These are phyloP conservation scores for Phengaris arion DNA, from an alignment of 2,888 invertebrate species.

Conservation along the genomic window DNA sequence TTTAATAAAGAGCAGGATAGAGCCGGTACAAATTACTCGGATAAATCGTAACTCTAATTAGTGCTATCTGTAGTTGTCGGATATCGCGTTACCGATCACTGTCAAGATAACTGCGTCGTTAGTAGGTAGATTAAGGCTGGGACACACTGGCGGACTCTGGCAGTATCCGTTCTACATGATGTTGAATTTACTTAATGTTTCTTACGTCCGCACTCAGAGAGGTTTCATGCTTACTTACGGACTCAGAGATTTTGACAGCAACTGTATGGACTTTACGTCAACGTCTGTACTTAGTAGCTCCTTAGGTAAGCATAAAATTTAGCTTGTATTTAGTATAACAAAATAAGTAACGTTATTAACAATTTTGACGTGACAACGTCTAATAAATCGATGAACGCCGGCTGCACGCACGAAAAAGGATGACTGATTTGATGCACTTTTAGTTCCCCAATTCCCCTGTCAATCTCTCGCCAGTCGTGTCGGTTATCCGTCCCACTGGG, in stretches of 20 bases:
- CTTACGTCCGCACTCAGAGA: no score
- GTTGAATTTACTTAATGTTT: background rate
- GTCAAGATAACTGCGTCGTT: constrained; percentile 31
- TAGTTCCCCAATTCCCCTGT: no score
- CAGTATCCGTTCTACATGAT: background rate
- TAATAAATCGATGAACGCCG: no score
- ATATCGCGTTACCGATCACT: constrained; percentile 42
- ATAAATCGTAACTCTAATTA: constrained; percentile 44
- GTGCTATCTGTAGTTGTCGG: constrained; percentile 31
- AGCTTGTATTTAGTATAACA: background rate
- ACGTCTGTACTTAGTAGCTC: no score
- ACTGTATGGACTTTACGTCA: no score
- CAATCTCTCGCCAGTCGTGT: no score
- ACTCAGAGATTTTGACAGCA: no score
- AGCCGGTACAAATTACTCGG: constrained; percentile 29
- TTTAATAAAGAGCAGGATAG: constrained; percentile 25
- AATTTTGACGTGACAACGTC: background rate
- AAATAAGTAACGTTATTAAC: background rate
- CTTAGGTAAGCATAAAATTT: no score
- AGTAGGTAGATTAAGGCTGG: constrained; percentile 1
- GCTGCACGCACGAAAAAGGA: no score
- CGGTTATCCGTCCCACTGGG: no score
- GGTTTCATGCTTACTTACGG: no score
- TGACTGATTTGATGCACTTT: no score
- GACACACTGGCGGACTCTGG: background rate